phyloP scores from a whole-genome alignment of 2,113 vertebrate species.

The Petrocephalus microphthalmus region DNA sequence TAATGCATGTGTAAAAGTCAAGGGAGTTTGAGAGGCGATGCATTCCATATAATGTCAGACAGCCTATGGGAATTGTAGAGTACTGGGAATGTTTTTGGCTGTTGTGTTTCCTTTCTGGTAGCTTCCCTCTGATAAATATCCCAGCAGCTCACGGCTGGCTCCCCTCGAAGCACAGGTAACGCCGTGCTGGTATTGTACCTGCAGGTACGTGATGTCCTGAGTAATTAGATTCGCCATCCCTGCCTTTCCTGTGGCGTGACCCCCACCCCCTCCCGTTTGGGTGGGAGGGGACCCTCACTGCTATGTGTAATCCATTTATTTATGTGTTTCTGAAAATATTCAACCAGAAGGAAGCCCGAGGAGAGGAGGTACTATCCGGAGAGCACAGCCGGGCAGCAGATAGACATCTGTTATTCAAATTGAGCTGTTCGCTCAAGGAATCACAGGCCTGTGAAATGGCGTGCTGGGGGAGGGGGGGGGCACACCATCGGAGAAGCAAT shows the following conservation, averaged over 20 bases:
- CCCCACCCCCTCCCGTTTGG: not conserved
- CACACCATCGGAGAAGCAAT: constrained; percentile 39
- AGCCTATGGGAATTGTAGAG: not conserved
- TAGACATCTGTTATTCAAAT: constrained; percentile 52
- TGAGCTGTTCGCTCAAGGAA: constrained; percentile 35
- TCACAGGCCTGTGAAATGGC: constrained; percentile 23
- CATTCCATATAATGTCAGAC: not conserved
- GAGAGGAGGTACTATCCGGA: constrained; percentile 27
- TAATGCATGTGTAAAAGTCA: not conserved
- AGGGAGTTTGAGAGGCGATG: not conserved
- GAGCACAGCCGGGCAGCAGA: constrained; percentile 29
- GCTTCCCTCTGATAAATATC: not conserved
- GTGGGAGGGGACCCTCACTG: not conserved
- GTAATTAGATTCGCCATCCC: constrained; percentile 1
- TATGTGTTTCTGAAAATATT: constrained; percentile 34
- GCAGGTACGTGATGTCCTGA: not conserved
- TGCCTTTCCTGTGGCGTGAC: not conserved
- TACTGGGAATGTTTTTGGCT: not conserved
- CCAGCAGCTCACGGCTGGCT: not conserved
- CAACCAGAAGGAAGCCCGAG: constrained; percentile 19
- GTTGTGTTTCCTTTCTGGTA: not conserved
- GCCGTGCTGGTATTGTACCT: not conserved
- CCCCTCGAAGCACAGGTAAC: not conserved
- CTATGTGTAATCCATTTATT: constrained; percentile 23
- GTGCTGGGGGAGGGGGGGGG: constrained; percentile 14